Conservation (phyloP, 2,888 invertebrate species). For the Hirtodrosophila alboralis region DNA sequence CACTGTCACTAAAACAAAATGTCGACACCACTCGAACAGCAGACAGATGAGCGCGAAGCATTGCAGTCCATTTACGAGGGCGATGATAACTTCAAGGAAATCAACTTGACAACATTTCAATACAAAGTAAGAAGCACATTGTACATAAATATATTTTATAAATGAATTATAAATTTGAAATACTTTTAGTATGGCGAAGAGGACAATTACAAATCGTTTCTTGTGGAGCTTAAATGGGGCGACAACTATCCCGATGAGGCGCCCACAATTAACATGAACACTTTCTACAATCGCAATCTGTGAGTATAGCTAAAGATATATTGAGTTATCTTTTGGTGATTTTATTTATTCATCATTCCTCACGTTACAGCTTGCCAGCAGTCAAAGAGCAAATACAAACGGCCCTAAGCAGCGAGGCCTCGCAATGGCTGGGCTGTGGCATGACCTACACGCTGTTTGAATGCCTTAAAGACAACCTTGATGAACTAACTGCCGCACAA, state of each 20-base stretch:
- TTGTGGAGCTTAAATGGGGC: constrained; percentile 95
- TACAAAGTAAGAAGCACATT: constrained; percentile 90
- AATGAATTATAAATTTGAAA: constrained; percentile 1
- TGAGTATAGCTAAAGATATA: constrained; percentile 85
- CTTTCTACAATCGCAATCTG: constrained; percentile 97
- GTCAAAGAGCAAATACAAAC: constrained; percentile 89
- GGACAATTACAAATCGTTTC: constrained; percentile 90
- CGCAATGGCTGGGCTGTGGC: constrained; percentile 93
- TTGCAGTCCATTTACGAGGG: constrained; percentile 97
- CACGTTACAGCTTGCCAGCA: constrained; percentile 85
- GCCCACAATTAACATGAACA: constrained; percentile 93
- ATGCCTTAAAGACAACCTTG: constrained; percentile 92
- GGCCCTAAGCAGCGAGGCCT: constrained; percentile 88
- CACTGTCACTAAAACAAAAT: constrained; percentile 77
- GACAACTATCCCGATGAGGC: constrained; percentile 92
- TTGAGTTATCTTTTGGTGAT: background rate
- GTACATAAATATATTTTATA: constrained; percentile 1
- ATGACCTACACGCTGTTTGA: constrained; percentile 98
- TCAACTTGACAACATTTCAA: constrained; percentile 91
- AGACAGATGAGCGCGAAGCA: constrained; percentile 95
- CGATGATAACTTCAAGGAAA: constrained; percentile 92
- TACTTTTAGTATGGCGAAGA: constrained; percentile 90
- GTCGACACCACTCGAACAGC: constrained; percentile 87
- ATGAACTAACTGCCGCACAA: constrained; percentile 89
- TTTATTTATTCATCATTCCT: constrained; percentile 9